Conservation (phyloP, 2,113 vertebrate species). For the Equus przewalskii region DNA sequence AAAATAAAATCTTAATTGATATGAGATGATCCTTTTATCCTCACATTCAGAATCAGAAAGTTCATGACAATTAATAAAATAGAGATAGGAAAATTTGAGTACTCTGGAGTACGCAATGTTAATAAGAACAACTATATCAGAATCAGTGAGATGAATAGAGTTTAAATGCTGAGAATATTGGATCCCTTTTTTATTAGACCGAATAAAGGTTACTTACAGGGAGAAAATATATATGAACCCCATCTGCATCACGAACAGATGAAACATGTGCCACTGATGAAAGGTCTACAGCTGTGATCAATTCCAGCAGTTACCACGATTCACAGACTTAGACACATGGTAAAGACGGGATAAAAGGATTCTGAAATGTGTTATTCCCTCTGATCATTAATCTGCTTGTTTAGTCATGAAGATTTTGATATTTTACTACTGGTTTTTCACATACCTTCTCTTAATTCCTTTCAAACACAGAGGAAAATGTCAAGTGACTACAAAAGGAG, state of each 20-base stretch:
- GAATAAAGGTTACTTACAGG: not conserved
- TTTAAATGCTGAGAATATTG: not conserved
- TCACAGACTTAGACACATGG: constrained; percentile 69
- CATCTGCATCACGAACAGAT: not conserved
- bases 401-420: constrained; percentile 77
- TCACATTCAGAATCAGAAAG: not conserved
- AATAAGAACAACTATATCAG: not conserved
- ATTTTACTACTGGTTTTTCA: constrained; percentile 76
- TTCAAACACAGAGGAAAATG: constrained; percentile 4
- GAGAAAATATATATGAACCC: not conserved
- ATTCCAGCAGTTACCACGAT: constrained; percentile 46
- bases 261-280: constrained; percentile 54
- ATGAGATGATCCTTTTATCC: not conserved
- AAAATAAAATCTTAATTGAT: not conserved
- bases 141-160: not conserved
- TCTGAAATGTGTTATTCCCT: constrained; percentile 65
- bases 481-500: not conserved
- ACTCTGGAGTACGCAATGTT: not conserved
- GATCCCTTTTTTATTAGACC: not conserved
- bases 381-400: constrained; percentile 78
- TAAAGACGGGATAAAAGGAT: constrained; percentile 82
- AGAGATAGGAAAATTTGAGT: not conserved
- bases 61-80: not conserved
- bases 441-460: constrained; percentile 56
- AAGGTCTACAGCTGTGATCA: constrained; percentile 72